Percentiles rank a stretch among this genome's conserved stretches.
These are phyloP conservation scores for Rana temporaria DNA, from an alignment of 2,113 vertebrate species.

Conservation along the genomic window DNA sequence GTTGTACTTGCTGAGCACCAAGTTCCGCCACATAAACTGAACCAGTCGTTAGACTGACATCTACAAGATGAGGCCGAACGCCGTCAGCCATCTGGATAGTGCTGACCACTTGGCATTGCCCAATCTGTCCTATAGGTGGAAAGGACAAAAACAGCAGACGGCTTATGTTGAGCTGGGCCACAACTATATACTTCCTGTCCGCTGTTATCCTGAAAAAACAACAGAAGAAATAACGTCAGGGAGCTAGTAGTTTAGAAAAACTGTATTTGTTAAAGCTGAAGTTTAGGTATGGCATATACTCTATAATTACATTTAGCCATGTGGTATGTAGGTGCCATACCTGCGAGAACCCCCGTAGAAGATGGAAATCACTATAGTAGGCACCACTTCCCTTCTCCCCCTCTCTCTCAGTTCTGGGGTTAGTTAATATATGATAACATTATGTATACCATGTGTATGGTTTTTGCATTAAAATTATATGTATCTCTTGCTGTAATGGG, in stretches of 20 bases:
- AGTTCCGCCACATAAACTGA: slow-evolving; percentile 93
- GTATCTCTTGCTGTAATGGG: too few species aligned
- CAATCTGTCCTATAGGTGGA: slow-evolving; percentile 81
- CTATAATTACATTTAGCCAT: too few species aligned
- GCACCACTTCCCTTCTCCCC: too few species aligned
- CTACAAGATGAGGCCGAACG: slow-evolving; percentile 89
- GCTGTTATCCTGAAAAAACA: slow-evolving; percentile 80
- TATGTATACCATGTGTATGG: too few species aligned
- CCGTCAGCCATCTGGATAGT: slow-evolving; percentile 86
- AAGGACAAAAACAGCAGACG: slow-evolving; percentile 81
- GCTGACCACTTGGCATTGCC: slow-evolving; percentile 80
- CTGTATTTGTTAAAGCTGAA: too few species aligned
- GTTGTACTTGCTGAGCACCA: slow-evolving; percentile 92
- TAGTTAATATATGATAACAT: too few species aligned
- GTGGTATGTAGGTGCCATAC: too few species aligned
- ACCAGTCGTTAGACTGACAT: slow-evolving; percentile 81
- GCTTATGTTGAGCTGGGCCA: slow-evolving; percentile 87
- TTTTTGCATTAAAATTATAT: too few species aligned
- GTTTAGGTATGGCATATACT: too few species aligned
- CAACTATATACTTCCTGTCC: slow-evolving; percentile 81
- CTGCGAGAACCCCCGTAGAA: too few species aligned
- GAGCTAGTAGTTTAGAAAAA: not conserved
- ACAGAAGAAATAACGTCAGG: not conserved
- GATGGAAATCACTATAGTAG: too few species aligned
- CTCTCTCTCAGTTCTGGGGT: too few species aligned